Evolutionary conservation across 2,888 invertebrate species (phyloP).

Genomic region (Trichacis sp.): DNA sequence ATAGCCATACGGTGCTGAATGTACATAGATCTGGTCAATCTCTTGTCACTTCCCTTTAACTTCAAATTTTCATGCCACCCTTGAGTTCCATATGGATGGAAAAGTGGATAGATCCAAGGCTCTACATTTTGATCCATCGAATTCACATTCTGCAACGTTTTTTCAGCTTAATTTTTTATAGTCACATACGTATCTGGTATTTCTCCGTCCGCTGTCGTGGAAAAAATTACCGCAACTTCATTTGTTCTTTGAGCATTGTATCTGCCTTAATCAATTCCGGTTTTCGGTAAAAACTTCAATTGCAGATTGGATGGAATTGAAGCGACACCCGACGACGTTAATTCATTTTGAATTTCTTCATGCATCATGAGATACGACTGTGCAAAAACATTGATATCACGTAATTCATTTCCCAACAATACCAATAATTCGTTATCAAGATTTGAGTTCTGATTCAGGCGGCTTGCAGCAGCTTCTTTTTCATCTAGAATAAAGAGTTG

Average conservation of each 20-base stretch:
- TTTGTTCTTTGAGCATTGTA: too few species aligned
- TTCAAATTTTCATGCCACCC: constrained; percentile 13
- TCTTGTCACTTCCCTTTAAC: neutral
- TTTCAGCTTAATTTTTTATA: constrained; percentile 29
- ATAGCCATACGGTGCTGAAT: constrained; percentile 12
- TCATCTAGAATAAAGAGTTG: constrained; percentile 35
- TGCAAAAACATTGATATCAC: constrained; percentile 30
- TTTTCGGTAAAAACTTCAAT: constrained; percentile 39
- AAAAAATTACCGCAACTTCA: too few species aligned
- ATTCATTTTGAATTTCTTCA: constrained; percentile 26
- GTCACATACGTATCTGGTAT: constrained; percentile 42
- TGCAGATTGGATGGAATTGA: constrained; percentile 10
- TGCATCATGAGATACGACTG: constrained; percentile 41
- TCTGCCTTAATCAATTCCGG: constrained; percentile 26
- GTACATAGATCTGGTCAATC: constrained; percentile 11
- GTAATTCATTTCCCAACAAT: constrained; percentile 28
- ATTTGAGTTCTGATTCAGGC: constrained; percentile 10
- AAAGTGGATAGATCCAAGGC: constrained; percentile 33
- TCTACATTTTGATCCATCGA: constrained; percentile 35
- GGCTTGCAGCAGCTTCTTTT: constrained; percentile 24
- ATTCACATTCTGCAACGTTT: constrained; percentile 33
- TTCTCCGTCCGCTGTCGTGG: constrained; percentile 39
- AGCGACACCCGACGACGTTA: neutral
- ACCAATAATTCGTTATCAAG: constrained; percentile 26
- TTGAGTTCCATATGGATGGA: constrained; percentile 15